phyloP scores from a whole-genome alignment of 2,888 invertebrate genomes.

The Stenolophus ochropezus region DNA sequence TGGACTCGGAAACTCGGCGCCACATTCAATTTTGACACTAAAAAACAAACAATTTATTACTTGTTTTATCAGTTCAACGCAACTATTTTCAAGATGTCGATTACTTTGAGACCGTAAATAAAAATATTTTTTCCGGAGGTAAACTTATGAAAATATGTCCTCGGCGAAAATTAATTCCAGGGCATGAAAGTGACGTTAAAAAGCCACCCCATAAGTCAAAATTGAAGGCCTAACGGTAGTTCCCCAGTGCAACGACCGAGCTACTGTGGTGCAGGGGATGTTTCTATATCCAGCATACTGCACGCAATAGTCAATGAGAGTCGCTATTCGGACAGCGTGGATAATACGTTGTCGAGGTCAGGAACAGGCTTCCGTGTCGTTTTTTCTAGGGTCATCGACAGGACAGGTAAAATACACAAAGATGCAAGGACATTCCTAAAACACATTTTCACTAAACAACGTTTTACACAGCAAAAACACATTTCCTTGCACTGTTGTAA shows the following conservation, averaged over 20 bases:
- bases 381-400: constrained; percentile 28
- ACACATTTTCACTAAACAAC: no score
- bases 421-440: constrained; percentile 9
- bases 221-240: constrained; percentile 41
- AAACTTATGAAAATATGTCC: no score
- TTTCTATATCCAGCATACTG: neutral
- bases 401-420: constrained; percentile 47
- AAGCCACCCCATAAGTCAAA: constrained; percentile 19
- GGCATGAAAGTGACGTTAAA: constrained; percentile 37
- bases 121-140: no score
- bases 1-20: neutral
- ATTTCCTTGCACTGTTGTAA: no score
- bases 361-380: constrained; percentile 17
- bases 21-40: neutral
- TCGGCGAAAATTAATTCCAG: neutral
- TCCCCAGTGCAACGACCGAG: constrained; percentile 34
- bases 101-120: no score
- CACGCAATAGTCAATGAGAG: constrained; percentile 48
- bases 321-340: constrained; percentile 25
- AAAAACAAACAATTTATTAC: no score
- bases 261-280: constrained; percentile 26
- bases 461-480: no score
- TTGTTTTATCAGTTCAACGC: no score
- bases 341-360: constrained; percentile 55
- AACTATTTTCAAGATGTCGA: no score